phyloP scores from a whole-genome alignment of 2,888 invertebrate genomes.

The Troglohyphantes excavatus region DNA sequence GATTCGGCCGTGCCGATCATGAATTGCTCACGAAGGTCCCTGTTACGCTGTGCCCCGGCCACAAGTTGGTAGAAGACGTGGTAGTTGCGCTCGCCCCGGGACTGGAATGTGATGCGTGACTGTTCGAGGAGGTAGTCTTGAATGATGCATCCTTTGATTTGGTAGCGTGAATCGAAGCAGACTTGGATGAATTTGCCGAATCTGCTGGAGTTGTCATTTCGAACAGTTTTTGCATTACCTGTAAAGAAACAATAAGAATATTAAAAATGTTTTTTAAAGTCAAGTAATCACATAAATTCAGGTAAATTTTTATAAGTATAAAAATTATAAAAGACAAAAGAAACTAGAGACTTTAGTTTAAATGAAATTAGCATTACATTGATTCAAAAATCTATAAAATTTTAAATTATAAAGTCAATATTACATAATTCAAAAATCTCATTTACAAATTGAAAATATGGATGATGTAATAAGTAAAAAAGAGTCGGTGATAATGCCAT shows the following conservation, averaged over 20 bases:
- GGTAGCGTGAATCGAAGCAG: slow-evolving; percentile 93
- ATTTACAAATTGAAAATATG: no score
- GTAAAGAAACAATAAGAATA: slow-evolving; percentile 79
- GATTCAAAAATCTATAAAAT: no score
- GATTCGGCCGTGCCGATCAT: slow-evolving; percentile 89
- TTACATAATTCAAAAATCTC: no score
- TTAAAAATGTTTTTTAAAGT: no score
- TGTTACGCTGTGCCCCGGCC: slow-evolving; percentile 86
- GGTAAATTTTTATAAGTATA: no score
- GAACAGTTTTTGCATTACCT: slow-evolving; percentile 96
- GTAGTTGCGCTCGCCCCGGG: slow-evolving; percentile 93
- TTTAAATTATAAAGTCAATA: no score
- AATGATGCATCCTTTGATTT: slow-evolving; percentile 94
- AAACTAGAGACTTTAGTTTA: no score
- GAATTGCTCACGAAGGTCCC: slow-evolving; percentile 84
- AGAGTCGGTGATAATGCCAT: no score
- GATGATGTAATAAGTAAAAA: no score
- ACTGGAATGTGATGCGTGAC: slow-evolving; percentile 94
- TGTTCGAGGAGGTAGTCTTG: slow-evolving; percentile 95
- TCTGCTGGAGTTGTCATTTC: slow-evolving; percentile 95
- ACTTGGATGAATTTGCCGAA: slow-evolving; percentile 98
- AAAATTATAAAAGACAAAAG: no score
- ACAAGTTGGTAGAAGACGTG: slow-evolving; percentile 96
- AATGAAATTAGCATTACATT: no score
- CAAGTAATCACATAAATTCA: no score